phyloP scores from a whole-genome alignment of 2,888 invertebrate species.

The Hypomecis atomaria region DNA sequence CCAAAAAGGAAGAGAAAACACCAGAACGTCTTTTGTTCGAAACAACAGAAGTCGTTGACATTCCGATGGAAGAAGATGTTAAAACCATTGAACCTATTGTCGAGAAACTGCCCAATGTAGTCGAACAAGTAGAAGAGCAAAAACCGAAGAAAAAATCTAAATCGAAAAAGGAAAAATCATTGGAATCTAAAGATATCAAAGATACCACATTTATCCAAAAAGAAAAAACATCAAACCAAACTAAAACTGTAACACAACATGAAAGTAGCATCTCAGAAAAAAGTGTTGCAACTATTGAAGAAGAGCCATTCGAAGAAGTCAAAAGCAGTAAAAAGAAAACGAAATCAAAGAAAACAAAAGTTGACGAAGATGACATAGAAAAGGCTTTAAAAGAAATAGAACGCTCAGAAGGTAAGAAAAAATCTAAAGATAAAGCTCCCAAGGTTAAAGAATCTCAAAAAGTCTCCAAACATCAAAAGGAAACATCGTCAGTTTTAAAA shows the following conservation, averaged over 20 bases:
- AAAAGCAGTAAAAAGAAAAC: slow-evolving; percentile 63
- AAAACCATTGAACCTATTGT: slow-evolving; percentile 45
- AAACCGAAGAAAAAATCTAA: slow-evolving; percentile 53
- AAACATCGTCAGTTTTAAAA: slow-evolving; percentile 7
- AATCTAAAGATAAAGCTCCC: slow-evolving; percentile 49
- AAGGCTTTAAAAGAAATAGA: slow-evolving; percentile 63
- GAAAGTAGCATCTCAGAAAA: slow-evolving; percentile 19
- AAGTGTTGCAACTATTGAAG: slow-evolving; percentile 17
- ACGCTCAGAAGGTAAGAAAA: slow-evolving; percentile 55
- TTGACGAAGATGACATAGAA: slow-evolving; percentile 61
- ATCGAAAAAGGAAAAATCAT: slow-evolving; percentile 34
- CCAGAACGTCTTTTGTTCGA: slow-evolving; percentile 24
- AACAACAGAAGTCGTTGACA: slow-evolving; percentile 32
- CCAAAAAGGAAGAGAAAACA: slow-evolving; percentile 54
- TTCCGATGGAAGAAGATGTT: slow-evolving; percentile 40
- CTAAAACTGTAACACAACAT: slow-evolving; percentile 23
- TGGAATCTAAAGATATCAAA: slow-evolving; percentile 7
- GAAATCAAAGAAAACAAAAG: slow-evolving; percentile 62
- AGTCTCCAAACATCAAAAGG: slow-evolving; percentile 7
- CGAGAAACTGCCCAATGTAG: slow-evolving; percentile 45
- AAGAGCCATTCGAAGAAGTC: slow-evolving; percentile 46
- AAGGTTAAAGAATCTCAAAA: slow-evolving; percentile 40
- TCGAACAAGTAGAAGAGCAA: slow-evolving; percentile 48
- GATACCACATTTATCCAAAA: slow-evolving; percentile 17
- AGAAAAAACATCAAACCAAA: slow-evolving; percentile 20